These are phyloP conservation scores for Matsumurasca onukii DNA, from an alignment of 1,140 invertebrate genomes.

Conservation along the genomic window DNA sequence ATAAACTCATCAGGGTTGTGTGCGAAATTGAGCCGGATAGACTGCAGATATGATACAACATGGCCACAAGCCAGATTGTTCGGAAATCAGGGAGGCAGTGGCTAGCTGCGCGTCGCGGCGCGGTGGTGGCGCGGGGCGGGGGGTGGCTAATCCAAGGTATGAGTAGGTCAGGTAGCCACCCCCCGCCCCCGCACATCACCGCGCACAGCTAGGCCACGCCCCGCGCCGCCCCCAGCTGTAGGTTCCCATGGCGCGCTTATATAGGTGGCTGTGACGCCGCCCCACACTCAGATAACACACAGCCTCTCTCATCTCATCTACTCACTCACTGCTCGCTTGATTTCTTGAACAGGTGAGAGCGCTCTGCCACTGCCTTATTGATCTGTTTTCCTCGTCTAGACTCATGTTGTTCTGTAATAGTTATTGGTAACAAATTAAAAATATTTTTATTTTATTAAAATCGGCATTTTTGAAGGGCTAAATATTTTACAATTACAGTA, in stretches of 20 bases:
- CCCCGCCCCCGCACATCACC: not conserved
- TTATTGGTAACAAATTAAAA: too few relatives aligned
- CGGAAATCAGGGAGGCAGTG: conserved; percentile 7
- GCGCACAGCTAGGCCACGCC: not conserved
- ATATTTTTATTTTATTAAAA: too few relatives aligned
- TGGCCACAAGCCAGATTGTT: conserved; percentile 17
- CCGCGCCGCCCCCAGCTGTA: conserved; percentile 5
- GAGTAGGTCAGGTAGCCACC: conserved; percentile 10
- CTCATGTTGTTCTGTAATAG: too few relatives aligned
- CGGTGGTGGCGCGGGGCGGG: too few relatives aligned
- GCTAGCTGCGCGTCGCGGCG: too few relatives aligned
- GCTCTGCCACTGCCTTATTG: conserved; percentile 20
- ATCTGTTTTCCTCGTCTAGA: too few relatives aligned
- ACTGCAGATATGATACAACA: too few relatives aligned
- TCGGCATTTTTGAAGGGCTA: too few relatives aligned
- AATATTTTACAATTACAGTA: too few relatives aligned
- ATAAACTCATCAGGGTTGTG: conserved; percentile 21
- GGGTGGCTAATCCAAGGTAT: conserved; percentile 18
- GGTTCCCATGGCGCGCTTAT: conserved; percentile 20
- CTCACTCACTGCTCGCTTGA: not conserved
- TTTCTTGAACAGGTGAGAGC: conserved; percentile 16
- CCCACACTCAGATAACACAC: not conserved
- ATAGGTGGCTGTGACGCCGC: conserved; percentile 7
- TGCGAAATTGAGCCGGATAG: not conserved
- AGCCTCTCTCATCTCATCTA: not conserved